Conservation (phyloP, 2,113 vertebrate genomes). For the Erinaceus europaeus region DNA sequence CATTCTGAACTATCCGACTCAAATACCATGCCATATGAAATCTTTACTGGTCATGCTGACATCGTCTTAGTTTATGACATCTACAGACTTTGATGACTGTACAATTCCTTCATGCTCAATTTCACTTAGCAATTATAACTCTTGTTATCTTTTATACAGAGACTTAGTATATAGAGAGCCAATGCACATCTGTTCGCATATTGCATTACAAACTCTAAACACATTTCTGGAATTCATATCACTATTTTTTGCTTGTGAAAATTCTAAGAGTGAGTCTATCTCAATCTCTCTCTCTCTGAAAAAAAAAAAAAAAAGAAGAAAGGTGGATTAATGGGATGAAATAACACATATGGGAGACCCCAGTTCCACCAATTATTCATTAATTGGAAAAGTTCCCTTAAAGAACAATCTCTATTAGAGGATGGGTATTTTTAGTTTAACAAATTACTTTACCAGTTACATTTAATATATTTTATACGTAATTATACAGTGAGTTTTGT, state of each 20-base stretch:
- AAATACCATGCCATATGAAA: not conserved
- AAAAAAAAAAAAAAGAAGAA: too few relatives aligned
- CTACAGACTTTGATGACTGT: not conserved
- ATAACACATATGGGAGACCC: too few relatives aligned
- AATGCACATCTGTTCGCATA: conserved; percentile 3
- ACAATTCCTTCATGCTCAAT: not conserved
- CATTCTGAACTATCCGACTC: not conserved
- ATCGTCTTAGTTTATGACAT: not conserved
- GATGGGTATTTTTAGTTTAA: conserved; percentile 7
- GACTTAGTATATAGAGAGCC: conserved; percentile 7
- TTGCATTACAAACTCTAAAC: not conserved
- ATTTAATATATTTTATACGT: conserved; percentile 51
- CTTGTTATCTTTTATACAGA: not conserved
- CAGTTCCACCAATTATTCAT: too few relatives aligned
- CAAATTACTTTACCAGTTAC: conserved; percentile 18
- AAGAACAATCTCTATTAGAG: not conserved
- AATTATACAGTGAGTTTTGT: conserved; percentile 40
- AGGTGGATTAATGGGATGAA: too few relatives aligned
- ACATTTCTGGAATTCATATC: conserved; percentile 2
- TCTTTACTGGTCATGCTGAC: not conserved
- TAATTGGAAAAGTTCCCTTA: too few relatives aligned
- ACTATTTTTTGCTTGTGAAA: conserved; percentile 9
- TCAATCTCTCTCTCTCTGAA: too few relatives aligned
- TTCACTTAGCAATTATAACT: not conserved
- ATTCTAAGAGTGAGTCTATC: conserved; percentile 14